Conservation (phyloP, 2,888 invertebrate genomes). For the Atherix ibis region DNA sequence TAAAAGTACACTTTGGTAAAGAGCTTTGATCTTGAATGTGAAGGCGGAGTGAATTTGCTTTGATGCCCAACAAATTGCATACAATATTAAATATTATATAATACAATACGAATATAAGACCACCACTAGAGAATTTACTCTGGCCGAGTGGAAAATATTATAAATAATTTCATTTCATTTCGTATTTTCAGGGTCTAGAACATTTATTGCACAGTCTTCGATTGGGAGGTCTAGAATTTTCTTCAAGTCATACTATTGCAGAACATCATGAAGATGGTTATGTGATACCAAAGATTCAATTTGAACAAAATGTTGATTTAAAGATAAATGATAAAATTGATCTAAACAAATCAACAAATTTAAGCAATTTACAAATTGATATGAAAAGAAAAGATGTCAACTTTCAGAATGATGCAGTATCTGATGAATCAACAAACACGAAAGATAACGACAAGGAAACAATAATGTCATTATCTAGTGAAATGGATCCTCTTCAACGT, state of each 20-base stretch:
- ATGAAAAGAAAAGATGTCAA: no score
- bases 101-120: no score
- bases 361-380: no score
- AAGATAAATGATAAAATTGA: not conserved
- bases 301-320: not conserved
- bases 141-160: no score
- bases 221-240: conserved; percentile 45
- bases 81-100: no score
- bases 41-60: no score
- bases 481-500: not conserved
- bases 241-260: conserved; percentile 26
- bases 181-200: conserved; percentile 45
- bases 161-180: no score
- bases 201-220: conserved; percentile 48
- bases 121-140: no score
- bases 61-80: no score
- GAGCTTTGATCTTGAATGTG: no score
- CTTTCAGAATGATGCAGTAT: no score
- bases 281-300: conserved; percentile 11
- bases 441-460: not conserved
- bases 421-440: not conserved
- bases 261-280: conserved; percentile 25
- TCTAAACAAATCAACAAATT: not conserved
- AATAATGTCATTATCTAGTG: not conserved
- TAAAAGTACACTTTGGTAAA: no score